Evolutionary conservation across 2,888 invertebrate genomes (phyloP).

Genomic region (Himalopsyche kuldschensis): DNA sequence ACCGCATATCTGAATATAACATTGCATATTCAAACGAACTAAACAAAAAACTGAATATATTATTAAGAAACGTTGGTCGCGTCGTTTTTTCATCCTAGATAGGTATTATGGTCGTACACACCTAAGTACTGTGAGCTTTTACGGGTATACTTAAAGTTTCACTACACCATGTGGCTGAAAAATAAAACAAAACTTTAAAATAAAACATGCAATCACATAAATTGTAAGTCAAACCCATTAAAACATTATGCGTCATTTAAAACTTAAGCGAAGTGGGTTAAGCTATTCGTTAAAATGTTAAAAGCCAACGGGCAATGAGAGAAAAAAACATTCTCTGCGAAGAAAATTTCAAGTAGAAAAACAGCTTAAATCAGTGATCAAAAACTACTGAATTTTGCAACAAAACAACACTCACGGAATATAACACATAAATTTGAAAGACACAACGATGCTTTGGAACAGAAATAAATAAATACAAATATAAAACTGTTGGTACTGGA

Average conservation of each 20-base stretch:
- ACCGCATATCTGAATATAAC: too few relatives aligned
- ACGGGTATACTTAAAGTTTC: neutral
- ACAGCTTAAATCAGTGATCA: too few relatives aligned
- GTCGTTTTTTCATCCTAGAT: neutral
- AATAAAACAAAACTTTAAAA: neutral
- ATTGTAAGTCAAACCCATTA: neutral
- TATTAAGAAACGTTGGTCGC: too few relatives aligned
- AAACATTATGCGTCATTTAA: constrained; percentile 1
- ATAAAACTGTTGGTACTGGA: too few relatives aligned
- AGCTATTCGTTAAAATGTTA: constrained; percentile 1
- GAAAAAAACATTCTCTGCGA: neutral
- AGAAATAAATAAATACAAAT: too few relatives aligned
- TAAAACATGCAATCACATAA: constrained; percentile 1
- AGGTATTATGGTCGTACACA: neutral
- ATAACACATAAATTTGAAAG: too few relatives aligned
- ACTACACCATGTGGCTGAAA: neutral
- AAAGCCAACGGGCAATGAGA: neutral
- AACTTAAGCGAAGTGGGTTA: neutral
- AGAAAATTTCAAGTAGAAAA: neutral
- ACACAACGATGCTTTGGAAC: too few relatives aligned
- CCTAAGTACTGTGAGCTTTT: neutral
- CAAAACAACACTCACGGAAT: too few relatives aligned
- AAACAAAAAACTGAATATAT: too few relatives aligned
- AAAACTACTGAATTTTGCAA: too few relatives aligned
- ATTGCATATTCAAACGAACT: too few relatives aligned